Percentiles rank a stretch among this genome's conserved stretches.
Conservation (phyloP, 2,113 vertebrate species). For the Malurus elegans region DNA sequence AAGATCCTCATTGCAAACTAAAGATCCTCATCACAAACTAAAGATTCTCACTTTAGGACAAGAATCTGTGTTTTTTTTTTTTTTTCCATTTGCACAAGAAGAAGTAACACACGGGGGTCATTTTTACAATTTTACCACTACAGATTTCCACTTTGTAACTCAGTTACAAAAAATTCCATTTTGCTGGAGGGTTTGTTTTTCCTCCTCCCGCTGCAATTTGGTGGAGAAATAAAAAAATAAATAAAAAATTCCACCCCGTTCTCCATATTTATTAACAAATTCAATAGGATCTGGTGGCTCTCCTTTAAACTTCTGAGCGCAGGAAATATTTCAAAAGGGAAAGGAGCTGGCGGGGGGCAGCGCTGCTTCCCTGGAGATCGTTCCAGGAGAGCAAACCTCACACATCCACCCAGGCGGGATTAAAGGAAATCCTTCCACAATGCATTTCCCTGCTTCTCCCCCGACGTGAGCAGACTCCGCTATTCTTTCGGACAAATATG, state of each 20-base stretch:
- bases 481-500: not conserved
- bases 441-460: not conserved
- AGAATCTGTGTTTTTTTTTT: not conserved
- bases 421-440: slow-evolving; percentile 36
- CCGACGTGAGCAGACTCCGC: not conserved
- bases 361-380: not conserved
- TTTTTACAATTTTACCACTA: not conserved
- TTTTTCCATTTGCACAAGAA: not conserved
- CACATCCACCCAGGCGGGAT: not conserved
- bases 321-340: slow-evolving; percentile 19
- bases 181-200: not conserved
- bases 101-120: not conserved
- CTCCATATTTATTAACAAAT: not conserved
- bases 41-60: not conserved
- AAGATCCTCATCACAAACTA: rapidly evolving
- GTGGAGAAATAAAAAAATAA: not conserved
- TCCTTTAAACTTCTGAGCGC: not conserved
- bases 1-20: rapidly evolving
- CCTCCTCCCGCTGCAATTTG: not conserved
- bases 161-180: not conserved
- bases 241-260: rapidly evolving
- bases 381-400: not conserved
- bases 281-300: not conserved
- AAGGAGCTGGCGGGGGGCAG: not conserved
- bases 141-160: not conserved